Evolutionary conservation across 2,797 vertebrate genomes (phyloP), one percentile per base, ranked within the genome.

Genomic region (Sylvia borin): DNA sequence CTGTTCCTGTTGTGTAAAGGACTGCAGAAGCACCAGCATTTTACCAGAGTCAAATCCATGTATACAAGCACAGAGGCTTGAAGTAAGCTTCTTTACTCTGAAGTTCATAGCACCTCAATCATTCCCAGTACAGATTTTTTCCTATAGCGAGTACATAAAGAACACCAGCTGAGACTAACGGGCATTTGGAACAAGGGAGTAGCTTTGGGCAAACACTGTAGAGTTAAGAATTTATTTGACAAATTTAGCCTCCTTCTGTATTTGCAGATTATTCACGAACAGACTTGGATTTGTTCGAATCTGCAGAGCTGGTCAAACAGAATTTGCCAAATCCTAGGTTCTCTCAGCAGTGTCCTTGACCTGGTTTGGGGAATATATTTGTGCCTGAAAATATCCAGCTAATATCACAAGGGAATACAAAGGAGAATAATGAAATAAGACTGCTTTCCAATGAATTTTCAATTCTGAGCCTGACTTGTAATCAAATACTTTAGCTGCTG

Each of bases 191-290:
- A 47, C 18, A 67, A 50, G 29, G 38, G 9, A 66, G 62, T 16
- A 83, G 12, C 29, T 86, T 73, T 19, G 5, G 55, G 27, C 25
- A 92, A 96, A 79, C 36, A 54, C 18, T 38, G 34, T 3, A 57
- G 57, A 88, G 25, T 61, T 84, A 91, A 85, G 75, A 91, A 85
- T 80, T 89, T 89, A 62, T 94, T 91, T 85, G 78, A 92, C 66
- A 83, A 92, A 92, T 91, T 81, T 70, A 88, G 62, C 24, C 5
- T 92, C 68, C 68, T 90, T 74, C 84, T 79, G 32, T 78, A 66
- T 96, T 94, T 93, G 61, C 72, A 85, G 92, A 92, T 85, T 91
- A 90, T 68, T 96, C 47, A 42, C 48, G 65, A 91, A 72, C 61
- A 92, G 61, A 61, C 38, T 91, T 92, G 40, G 67, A 77, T 94